phyloP scores from a whole-genome alignment of 2,888 invertebrate species.

The Pammene aurita region DNA sequence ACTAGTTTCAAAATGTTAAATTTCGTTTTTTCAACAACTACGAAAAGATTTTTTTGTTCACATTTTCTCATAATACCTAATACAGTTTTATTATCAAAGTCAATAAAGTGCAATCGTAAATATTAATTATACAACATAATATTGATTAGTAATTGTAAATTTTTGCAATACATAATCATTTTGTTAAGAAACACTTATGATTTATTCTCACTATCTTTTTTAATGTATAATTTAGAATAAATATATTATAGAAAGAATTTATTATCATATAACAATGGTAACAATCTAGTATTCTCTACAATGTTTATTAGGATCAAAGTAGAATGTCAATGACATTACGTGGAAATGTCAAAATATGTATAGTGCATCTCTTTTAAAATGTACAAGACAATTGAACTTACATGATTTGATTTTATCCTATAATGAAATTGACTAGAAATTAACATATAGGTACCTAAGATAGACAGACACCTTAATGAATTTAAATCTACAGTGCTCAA shows the following conservation, averaged over 20 bases:
- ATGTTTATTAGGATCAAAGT: slow-evolving; percentile 22
- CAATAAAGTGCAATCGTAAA: slow-evolving; percentile 60
- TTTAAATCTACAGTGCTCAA: slow-evolving; percentile 15
- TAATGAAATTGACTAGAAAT: slow-evolving; percentile 73
- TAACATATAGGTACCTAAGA: slow-evolving; percentile 57
- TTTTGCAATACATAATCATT: slow-evolving; percentile 42
- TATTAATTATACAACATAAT: slow-evolving; percentile 51
- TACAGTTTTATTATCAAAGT: slow-evolving; percentile 60
- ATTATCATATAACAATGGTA: slow-evolving; percentile 30
- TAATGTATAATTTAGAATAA: slow-evolving; percentile 43
- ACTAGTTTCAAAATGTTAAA: slow-evolving; percentile 50
- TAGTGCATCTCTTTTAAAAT: slow-evolving; percentile 10
- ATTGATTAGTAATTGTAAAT: slow-evolving; percentile 53
- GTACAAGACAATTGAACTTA: slow-evolving; percentile 33
- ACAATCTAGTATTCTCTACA: slow-evolving; percentile 30
- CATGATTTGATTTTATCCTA: slow-evolving; percentile 38
- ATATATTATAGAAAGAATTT: slow-evolving; percentile 31
- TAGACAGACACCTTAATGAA: slow-evolving; percentile 56
- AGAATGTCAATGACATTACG: slow-evolving; percentile 4
- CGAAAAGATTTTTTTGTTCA: slow-evolving; percentile 49
- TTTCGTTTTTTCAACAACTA: slow-evolving; percentile 49
- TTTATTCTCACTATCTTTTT: slow-evolving; percentile 56
- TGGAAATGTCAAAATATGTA: slow-evolving; percentile 21
- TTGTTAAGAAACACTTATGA: slow-evolving; percentile 51
- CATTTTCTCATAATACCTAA: slow-evolving; percentile 49